Evolutionary conservation across 2,888 invertebrate genomes (phyloP), one percentile per base, ranked within the genome.

Genomic region (Acrobasis repandana): DNA sequence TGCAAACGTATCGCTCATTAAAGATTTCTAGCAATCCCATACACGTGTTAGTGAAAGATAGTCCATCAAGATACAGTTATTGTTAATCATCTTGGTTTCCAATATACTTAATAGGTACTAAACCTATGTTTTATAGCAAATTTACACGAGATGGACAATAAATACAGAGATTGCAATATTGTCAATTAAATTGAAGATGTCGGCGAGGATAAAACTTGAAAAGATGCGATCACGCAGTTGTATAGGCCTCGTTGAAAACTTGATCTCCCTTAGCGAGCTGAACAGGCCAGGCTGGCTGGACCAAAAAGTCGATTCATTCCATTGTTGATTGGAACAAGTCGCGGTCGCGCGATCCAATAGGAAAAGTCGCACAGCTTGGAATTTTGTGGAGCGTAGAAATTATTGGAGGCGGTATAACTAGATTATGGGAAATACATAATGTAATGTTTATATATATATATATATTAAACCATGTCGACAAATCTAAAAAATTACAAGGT

Each of bases 251-350:
- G 69, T 75, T 77, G 85, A 87, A 86, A 86, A 86, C 81, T 80
- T 70, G 86, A 81, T 85, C 78, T 79, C 80, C 79, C 77, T 76
- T 68, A 72, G 71, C 67, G 63, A 70, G 73, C 63, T 70, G 68
- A 68, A 73, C 70, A 71, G 66, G 72, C 59, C 60, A 61, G 73
- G 75, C 73, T 82, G 73, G 75, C 73, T 82, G 75, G 82, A 86
- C 86, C 87, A 86, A 90, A 90, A 89, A 86, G 85, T 83, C 78
- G 74, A 74, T 78, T 81, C 88, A 88, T 90, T 88, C 88, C 90
- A 84, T 88, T 90, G 88, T 88, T 83, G 89, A 91, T 88, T 88
- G 87, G 85, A 85, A 82, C 87, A 79, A 87, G 86, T 85, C 83
- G 83, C 80, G 80, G 82, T 81, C 80, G 82, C 79, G 75, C 58